Evolutionary conservation across 2,113 vertebrate species (phyloP).

Genomic region (Pomatostomus ruficeps): DNA sequence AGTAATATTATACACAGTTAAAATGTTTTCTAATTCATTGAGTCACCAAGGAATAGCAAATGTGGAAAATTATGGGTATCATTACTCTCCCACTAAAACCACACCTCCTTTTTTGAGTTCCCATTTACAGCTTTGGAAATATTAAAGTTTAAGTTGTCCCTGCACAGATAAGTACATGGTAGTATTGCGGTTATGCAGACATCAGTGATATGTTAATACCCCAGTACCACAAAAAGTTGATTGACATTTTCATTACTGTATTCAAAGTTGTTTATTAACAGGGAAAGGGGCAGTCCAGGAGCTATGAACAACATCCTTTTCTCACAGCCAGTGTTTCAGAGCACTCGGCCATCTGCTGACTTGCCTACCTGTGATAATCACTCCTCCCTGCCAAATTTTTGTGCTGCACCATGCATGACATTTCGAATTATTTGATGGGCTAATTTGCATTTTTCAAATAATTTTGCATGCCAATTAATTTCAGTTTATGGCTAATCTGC

Average conservation of each 20-base stretch:
- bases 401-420: background rate
- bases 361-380: conserved; percentile 32
- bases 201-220: background rate
- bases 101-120: background rate
- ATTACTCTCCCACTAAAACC: background rate
- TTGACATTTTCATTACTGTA: background rate
- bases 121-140: background rate
- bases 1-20: background rate
- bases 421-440: background rate
- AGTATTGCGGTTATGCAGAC: background rate
- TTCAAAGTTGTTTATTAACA: background rate
- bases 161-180: background rate
- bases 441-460: conserved; percentile 43
- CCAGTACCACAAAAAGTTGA: background rate
- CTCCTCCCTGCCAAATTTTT: conserved; percentile 33
- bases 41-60: background rate
- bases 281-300: background rate
- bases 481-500: background rate
- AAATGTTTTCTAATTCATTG: background rate
- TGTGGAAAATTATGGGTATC: background rate
- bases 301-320: background rate
- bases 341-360: background rate
- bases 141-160: background rate
- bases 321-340: background rate
- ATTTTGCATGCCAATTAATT: conserved; percentile 5